Evolutionary conservation across 2,888 invertebrate genomes (phyloP).

Genomic region (Drosophila nigritarsus): DNA sequence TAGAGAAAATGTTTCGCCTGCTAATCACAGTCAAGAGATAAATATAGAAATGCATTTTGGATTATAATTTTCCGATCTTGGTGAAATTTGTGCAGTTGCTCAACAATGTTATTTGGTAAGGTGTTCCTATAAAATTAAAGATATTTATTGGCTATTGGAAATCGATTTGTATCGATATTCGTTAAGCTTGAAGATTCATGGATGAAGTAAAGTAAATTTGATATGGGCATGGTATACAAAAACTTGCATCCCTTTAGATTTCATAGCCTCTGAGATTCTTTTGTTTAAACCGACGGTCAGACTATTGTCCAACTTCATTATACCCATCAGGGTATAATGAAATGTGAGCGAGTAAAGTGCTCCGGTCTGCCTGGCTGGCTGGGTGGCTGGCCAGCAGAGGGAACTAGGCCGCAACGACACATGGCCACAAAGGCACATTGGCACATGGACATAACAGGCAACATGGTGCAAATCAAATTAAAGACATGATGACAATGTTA

Average conservation of each 20-base stretch:
- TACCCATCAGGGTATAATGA: constrained; percentile 17
- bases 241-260: background rate
- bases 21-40: background rate
- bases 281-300: background rate
- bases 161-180: background rate
- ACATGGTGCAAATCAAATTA: constrained; percentile 84
- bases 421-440: constrained; percentile 32
- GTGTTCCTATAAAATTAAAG: background rate
- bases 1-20: background rate
- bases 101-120: background rate
- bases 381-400: constrained; percentile 8
- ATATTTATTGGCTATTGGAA: background rate
- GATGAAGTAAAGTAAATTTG: background rate
- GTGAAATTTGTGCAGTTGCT: background rate
- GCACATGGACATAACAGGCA: constrained; percentile 51
- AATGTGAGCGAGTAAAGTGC: constrained; percentile 27
- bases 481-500: constrained; percentile 77
- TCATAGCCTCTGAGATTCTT: background rate
- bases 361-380: constrained; percentile 1
- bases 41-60: background rate
- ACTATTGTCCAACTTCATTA: background rate
- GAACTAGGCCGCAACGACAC: constrained; percentile 14
- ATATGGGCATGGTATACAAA: background rate
- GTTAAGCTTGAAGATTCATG: background rate
- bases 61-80: background rate